Percentiles rank a stretch among this genome's conserved stretches.
These are phyloP conservation scores for Asbolus verrucosus DNA, from an alignment of 1,140 invertebrate genomes.

Conservation along the genomic window DNA sequence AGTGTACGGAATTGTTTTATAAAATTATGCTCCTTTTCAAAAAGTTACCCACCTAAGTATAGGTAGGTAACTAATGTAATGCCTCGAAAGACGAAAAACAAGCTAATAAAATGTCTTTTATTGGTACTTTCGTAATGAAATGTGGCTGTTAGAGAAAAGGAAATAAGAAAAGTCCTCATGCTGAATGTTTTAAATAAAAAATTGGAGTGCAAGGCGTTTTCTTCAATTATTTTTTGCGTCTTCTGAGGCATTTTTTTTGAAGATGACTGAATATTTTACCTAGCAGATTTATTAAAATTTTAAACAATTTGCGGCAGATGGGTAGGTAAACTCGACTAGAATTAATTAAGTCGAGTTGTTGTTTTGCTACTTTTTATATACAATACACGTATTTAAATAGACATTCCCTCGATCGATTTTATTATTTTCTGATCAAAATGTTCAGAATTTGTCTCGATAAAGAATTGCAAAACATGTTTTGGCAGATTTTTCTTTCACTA, in stretches of 20 bases:
- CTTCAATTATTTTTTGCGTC: background rate
- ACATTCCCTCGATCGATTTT: background rate
- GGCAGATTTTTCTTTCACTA: background rate
- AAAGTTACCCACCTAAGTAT: too few species aligned
- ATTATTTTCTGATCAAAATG: background rate
- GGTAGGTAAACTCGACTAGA: background rate
- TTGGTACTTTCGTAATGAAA: background rate
- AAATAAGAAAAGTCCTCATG: background rate
- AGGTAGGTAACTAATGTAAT: too few species aligned
- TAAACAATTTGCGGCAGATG: background rate
- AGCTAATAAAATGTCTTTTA: too few species aligned
- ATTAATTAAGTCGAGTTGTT: background rate
- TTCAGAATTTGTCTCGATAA: background rate
- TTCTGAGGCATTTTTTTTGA: background rate
- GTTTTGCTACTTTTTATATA: background rate
- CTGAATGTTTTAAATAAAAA: background rate
- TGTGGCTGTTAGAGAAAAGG: background rate
- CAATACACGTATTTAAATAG: background rate
- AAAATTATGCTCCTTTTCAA: too few species aligned
- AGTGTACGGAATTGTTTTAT: too few species aligned
- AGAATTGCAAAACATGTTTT: background rate
- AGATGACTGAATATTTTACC: background rate
- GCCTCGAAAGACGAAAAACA: too few species aligned
- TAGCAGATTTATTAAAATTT: background rate
- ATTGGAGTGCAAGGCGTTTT: background rate